A percentile compares a stretch with the other conserved stretches of the same genome.
phyloP scores from a whole-genome alignment of 2,797 vertebrate genomes.

The Trichosurus vulpecula region DNA sequence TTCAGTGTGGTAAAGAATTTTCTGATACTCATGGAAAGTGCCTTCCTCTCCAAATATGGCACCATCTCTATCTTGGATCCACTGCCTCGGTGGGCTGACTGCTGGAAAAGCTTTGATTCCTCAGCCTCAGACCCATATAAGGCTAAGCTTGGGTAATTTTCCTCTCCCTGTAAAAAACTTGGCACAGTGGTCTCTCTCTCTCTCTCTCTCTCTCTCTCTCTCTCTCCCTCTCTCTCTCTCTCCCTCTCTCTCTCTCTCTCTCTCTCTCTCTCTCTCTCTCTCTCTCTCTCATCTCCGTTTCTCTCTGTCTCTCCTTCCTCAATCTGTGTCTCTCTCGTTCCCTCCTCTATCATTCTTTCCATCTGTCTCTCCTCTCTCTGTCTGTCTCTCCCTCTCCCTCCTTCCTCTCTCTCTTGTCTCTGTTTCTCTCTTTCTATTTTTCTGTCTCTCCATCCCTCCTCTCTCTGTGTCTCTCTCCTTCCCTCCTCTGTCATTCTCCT shows the following conservation, averaged over 20 bases:
- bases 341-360: no score
- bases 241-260: no score
- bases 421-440: not conserved
- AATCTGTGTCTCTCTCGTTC: not conserved
- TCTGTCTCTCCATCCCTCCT: not conserved
- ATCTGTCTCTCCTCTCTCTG: no score
- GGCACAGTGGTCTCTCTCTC: not conserved
- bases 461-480: no score
- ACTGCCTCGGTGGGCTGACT: not conserved
- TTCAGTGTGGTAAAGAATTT: conserved; percentile 40
- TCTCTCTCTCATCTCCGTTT: not conserved
- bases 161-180: conserved; percentile 2
- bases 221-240: not conserved
- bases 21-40: not conserved
- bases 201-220: not conserved
- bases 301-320: not conserved
- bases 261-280: no score
- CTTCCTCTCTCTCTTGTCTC: not conserved
- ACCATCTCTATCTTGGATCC: conserved; percentile 40
- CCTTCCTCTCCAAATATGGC: conserved; percentile 73
- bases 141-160: conserved; percentile 27
- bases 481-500: no score
- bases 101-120: not conserved
- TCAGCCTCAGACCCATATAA: conserved; percentile 57
- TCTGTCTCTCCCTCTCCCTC: no score